Base-by-base conservation (phyloP, 2,797 vertebrate genomes). In the Sebastes baramenuke region DNA sequence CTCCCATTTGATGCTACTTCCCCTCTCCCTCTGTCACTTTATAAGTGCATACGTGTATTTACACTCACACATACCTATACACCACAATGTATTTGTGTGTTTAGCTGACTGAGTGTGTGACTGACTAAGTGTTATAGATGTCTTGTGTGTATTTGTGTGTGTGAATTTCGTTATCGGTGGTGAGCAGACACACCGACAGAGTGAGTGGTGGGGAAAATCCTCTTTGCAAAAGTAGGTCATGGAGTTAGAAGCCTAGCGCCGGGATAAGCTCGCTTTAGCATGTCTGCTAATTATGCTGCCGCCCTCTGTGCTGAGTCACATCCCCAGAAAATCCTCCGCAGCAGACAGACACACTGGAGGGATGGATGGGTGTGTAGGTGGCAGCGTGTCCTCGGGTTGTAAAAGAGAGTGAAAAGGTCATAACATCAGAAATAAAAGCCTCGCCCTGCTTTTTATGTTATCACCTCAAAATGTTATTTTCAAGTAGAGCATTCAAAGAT, bases 141-240 rank as follows among this genome's bases (percentile, higher is more conserved):
- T 69, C 56, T 78, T 75, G 67, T 81, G 34, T 85, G 64, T 75
- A 49, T 74, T 73, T 83, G 72, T 75, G 69, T 55, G 60, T 79
- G 78, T 86, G 86, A 82, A 80, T 93, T 90, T 92, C 80, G 88
- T 94, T 95, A 94, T 95, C 95, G 85, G 91, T 61, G 69, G 61
- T 70, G 79, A 87, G 92, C 95, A 95, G 94, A 89, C 91, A 84
- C 91, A 89, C 87, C 67, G 86, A 62, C 84, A 65, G 89, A 93
- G 88, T 76, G 87, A 93, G 90, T 68, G 83, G 86, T 88, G 89
- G 84, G 92, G 89, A 93, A 93, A 93, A 94, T 92, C 93, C 91
- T 93, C 92, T 95, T 95, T 95, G 89, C 87, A 93, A 96, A 49
- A 95, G 94, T 96, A 94, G 94, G 95, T 95, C 95, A 95, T 83